phyloP scores from a whole-genome alignment of 2,888 invertebrate species.

The Brassicogethes aeneus region DNA sequence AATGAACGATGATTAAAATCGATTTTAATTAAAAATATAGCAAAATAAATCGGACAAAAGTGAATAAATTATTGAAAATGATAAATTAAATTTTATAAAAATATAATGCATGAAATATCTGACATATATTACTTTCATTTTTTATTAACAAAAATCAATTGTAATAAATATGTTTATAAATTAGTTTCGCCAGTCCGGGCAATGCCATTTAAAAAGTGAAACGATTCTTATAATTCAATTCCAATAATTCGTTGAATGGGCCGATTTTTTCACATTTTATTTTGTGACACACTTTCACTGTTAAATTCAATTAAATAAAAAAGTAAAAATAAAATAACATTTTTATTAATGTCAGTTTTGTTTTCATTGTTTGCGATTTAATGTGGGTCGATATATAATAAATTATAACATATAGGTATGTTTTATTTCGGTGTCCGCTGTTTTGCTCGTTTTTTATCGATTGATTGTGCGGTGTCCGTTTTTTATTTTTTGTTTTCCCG shows the following conservation, averaged over 20 bases:
- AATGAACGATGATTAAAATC: too few species aligned
- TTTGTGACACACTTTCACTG: slow-evolving; percentile 19
- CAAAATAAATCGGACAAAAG: slow-evolving; percentile 9
- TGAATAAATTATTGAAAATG: not conserved
- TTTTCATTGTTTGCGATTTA: slow-evolving; percentile 11
- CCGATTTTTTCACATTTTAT: slow-evolving; percentile 12
- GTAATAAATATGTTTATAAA: slow-evolving; percentile 8
- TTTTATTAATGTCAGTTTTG: slow-evolving; percentile 13
- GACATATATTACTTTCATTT: slow-evolving; percentile 11
- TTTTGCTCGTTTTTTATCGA: slow-evolving; percentile 14
- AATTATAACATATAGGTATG: slow-evolving; percentile 16
- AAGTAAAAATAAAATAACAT: slow-evolving; percentile 2
- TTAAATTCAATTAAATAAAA: slow-evolving; percentile 15
- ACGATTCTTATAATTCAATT: slow-evolving; percentile 11
- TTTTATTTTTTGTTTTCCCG: too few species aligned
- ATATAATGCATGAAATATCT: not conserved
- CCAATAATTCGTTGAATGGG: slow-evolving; percentile 15
- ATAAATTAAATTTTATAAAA: not conserved
- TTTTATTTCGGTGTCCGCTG: slow-evolving; percentile 11
- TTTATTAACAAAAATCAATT: slow-evolving; percentile 3
- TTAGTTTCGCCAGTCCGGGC: slow-evolving; percentile 2
- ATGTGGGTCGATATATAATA: slow-evolving; percentile 15
- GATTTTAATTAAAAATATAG: slow-evolving; percentile 8
- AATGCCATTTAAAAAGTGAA: slow-evolving; percentile 7
- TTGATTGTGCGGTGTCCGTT: slow-evolving; percentile 14